Conservation (phyloP, 1,140 invertebrate genomes). For the Trachelipus rathkii region DNA sequence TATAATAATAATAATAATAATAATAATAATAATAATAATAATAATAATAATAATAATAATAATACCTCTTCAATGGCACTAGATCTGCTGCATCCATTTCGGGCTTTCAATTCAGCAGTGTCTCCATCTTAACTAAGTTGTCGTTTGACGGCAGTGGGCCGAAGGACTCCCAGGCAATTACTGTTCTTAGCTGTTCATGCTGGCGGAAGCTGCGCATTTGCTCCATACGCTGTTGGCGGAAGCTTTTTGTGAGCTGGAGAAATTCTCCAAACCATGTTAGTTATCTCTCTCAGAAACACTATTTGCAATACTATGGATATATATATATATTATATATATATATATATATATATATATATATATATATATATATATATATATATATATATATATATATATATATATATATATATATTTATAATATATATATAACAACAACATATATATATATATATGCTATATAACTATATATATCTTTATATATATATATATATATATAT, state of each 20-base stretch:
- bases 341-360: too few relatives aligned
- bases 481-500: too few relatives aligned
- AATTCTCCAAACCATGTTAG: slow-evolving; percentile 94
- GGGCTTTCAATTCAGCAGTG: slow-evolving; percentile 51
- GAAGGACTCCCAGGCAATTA: slow-evolving; percentile 89
- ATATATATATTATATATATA: too few relatives aligned
- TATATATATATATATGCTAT: too few relatives aligned
- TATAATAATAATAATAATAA: too few relatives aligned
- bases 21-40: too few relatives aligned
- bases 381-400: too few relatives aligned
- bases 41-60: too few relatives aligned
- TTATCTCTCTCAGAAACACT: slow-evolving; percentile 95
- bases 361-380: too few relatives aligned
- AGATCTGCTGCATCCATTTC: slow-evolving; percentile 82
- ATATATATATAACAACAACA: too few relatives aligned
- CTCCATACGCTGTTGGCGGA: slow-evolving; percentile 89
- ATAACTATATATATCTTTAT: too few relatives aligned
- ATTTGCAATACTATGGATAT: slow-evolving; percentile 60
- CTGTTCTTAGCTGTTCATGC: slow-evolving; percentile 94
- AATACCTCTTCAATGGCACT: slow-evolving; percentile 73
- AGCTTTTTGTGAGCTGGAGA: slow-evolving; percentile 91
- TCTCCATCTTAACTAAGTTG: slow-evolving; percentile 46
- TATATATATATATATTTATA: too few relatives aligned
- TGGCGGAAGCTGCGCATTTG: slow-evolving; percentile 95
- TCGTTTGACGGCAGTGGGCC: slow-evolving; percentile 59